These are phyloP conservation scores for Struthio camelus DNA, from an alignment of 2,113 vertebrate species.

Conservation along the genomic window DNA sequence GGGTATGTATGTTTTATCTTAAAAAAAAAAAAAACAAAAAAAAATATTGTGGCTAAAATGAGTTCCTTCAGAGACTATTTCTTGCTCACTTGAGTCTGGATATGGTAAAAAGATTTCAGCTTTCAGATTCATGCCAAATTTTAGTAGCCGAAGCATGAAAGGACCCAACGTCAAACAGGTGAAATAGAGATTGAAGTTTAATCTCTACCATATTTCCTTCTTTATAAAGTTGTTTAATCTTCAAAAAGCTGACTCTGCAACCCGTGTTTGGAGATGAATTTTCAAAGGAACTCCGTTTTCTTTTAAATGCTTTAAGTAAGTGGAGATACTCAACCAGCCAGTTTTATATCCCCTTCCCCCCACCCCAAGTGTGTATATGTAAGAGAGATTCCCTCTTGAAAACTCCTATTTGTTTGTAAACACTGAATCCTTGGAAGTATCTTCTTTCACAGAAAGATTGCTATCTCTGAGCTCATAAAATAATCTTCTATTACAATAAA, in stretches of 20 bases:
- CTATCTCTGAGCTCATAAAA: not conserved
- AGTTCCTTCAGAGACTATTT: not conserved
- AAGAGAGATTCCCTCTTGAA: not conserved
- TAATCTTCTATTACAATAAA: not conserved
- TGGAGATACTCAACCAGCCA: not conserved
- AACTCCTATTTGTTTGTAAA: slow-evolving; percentile 24
- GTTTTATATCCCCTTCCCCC: too few species aligned
- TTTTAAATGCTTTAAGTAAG: not conserved
- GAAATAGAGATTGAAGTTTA: not conserved
- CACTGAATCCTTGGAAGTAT: not conserved
- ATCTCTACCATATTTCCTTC: not conserved
- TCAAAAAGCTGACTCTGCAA: slow-evolving; percentile 2
- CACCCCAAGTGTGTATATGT: not conserved
- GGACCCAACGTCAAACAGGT: not conserved
- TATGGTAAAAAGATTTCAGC: not conserved
- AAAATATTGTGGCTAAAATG: not conserved
- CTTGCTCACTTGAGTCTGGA: not conserved
- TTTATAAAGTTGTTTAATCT: slow-evolving; percentile 6
- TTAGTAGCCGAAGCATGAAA: not conserved
- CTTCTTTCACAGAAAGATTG: slow-evolving; percentile 16
- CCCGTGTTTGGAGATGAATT: not conserved
- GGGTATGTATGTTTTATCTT: slow-evolving; percentile 76
- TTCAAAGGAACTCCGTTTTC: slow-evolving; percentile 2
- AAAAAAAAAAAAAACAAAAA: not conserved
- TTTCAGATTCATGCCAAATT: not conserved